These are phyloP conservation scores for Rhyzopertha dominica DNA, from an alignment of 1,140 invertebrate species.

Conservation along the genomic window DNA sequence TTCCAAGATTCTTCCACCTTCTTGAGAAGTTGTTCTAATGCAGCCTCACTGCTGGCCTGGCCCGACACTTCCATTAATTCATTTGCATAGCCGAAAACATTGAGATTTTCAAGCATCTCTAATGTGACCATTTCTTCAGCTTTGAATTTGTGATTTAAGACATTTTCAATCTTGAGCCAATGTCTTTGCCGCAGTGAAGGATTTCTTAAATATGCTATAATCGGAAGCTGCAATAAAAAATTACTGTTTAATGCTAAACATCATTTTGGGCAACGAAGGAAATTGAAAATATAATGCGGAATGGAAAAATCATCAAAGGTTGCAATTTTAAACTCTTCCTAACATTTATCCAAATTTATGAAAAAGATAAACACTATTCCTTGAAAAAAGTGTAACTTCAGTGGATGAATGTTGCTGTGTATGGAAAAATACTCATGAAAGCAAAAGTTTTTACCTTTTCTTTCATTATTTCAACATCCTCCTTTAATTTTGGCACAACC, in stretches of 20 bases:
- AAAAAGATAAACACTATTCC: too few relatives aligned
- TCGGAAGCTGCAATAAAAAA: conserved; percentile 59
- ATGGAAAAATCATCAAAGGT: too few relatives aligned
- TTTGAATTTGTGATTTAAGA: conserved; percentile 66
- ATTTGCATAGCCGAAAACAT: conserved; percentile 65
- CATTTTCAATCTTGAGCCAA: conserved; percentile 74
- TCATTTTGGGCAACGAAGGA: too few relatives aligned
- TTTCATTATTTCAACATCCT: conserved; percentile 70
- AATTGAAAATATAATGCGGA: too few relatives aligned
- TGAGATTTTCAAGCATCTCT: conserved; percentile 61
- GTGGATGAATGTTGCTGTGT: too few relatives aligned
- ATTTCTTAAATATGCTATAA: conserved; percentile 70
- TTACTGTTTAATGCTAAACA: too few relatives aligned
- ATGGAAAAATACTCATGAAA: too few relatives aligned
- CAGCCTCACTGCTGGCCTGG: conserved; percentile 78
- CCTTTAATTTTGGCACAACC: conserved; percentile 67
- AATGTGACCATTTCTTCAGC: conserved; percentile 64
- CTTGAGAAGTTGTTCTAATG: conserved; percentile 70
- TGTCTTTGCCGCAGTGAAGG: conserved; percentile 69
- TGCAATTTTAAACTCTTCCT: too few relatives aligned
- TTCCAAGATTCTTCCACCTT: conserved; percentile 82
- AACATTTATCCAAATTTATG: too few relatives aligned
- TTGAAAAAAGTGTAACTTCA: too few relatives aligned
- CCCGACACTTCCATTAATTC: conserved; percentile 76
- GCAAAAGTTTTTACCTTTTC: conserved; percentile 55